phyloP scores from a whole-genome alignment of 2,113 vertebrate genomes.

The Dicaeum eximium region DNA sequence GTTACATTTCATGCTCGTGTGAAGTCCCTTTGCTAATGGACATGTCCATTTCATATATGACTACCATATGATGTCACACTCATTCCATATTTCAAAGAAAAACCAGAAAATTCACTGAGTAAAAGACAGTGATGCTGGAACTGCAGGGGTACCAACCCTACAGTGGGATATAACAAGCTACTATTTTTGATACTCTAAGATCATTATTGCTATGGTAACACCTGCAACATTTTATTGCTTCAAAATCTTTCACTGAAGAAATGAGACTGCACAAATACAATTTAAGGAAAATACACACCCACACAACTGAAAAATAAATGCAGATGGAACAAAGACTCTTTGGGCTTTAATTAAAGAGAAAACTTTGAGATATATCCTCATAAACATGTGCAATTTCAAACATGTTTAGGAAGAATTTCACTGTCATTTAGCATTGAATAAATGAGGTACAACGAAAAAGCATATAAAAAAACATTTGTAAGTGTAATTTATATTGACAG shows the following conservation, averaged over 20 bases:
- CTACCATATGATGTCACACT: background rate
- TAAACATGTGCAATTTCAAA: background rate
- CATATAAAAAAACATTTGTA: background rate
- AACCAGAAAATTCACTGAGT: background rate
- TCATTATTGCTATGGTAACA: conserved; percentile 50
- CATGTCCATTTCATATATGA: background rate
- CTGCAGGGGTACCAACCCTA: background rate
- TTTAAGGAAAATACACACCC: background rate
- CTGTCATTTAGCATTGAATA: background rate
- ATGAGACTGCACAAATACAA: background rate
- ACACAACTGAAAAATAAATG: background rate
- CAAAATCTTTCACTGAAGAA: background rate
- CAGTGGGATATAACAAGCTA: background rate
- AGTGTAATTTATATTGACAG: background rate
- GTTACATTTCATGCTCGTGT: background rate
- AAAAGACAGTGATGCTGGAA: background rate
- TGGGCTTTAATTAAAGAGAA: background rate
- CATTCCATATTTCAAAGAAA: background rate
- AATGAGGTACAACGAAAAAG: background rate
- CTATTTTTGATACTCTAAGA: background rate
- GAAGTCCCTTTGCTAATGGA: background rate
- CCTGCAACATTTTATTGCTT: background rate
- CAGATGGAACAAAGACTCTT: background rate
- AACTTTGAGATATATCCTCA: background rate
- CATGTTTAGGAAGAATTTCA: background rate